Evolutionary conservation across 2,113 vertebrate species (phyloP), one percentile per base, ranked within the genome.

Genomic region (Hippolais icterina): DNA sequence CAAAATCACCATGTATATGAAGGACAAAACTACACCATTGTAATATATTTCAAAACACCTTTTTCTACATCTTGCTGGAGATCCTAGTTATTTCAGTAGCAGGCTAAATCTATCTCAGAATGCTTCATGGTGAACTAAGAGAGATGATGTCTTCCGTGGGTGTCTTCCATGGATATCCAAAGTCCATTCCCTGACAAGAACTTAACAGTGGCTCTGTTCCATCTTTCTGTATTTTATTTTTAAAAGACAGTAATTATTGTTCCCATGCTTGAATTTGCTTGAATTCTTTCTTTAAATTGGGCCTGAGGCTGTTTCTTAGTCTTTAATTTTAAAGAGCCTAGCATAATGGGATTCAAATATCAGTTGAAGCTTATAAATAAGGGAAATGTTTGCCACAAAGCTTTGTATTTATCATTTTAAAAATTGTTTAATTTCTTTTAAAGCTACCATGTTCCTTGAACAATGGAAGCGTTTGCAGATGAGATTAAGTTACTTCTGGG

Each of bases 391-490:
- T 61, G 23, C 24, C 18, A 15, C 8, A 75, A 11, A 23, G 5
- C 16, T 60, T 59, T 66, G 10, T 6, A 64, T 64, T 69, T 53
- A 31, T n/a, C 0, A 39, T 53, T 81, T 84, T 44, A 4, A 2
- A 54, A 49, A 33, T 27, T 82, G 16, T 56, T 88, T 53, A 74
- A 14, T 39, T 53, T n/a, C 21, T 81, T 91, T 93, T 85, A 19
- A 95, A 99, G 99, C 99, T 50, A 99, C 99, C 49, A 99, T 99
- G 97, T 99, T 99, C 95, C 98, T 99, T 44, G 99, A 99, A 94
- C 99, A 99, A 94, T 99, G 99, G 99, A 99, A 99, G 80, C 98
- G 99, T 72, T 96, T 98, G 49, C 99, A 99, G 97, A 99, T 99
- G 98, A 98, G 98, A 93, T 84, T 99, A 92, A 98, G 98, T 96